Evolutionary conservation across 2,113 vertebrate genomes (phyloP), one percentile per base, ranked within the genome.

Genomic region (Microtus pennsylvanicus): DNA sequence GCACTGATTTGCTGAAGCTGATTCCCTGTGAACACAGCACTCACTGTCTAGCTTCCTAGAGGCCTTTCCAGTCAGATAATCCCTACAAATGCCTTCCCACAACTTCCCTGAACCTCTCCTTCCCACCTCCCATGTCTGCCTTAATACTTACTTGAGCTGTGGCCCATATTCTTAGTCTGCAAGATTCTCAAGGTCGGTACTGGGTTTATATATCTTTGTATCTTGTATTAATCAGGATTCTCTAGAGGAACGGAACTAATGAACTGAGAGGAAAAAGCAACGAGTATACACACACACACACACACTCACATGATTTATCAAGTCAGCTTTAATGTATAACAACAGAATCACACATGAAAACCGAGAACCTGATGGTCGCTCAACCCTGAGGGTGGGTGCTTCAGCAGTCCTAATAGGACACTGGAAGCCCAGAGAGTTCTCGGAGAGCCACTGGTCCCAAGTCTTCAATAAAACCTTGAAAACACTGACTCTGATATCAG

Each of bases 151-250:
- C 21, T 58, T 22, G 38, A 26, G 10, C 35, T 19, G 35, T 24
- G 1, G 0, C 35, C 67, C 65, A 6, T 8, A 30, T 1, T 5
- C 11, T 78, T 38, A 30, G 8, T 61, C 61, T 13, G 4, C 33
- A n/a, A 63, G 19, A 38, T 33, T 83, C 47, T 33, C 61, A 10
- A 87, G 24, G 63, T 35, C 35, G 7, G 5, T 42, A 17, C 33
- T 52, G 22, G 30, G 0, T 7, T 65, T 50, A 10, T 5, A 61
- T 22, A 42, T 24, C 86, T 50, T 26, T 42, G 14, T 19, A 83
- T 83, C 12, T 5, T 63, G n/a, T 42, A 63, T 28, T 42, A 42
- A 12, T 58, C 35, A 82, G n/a, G n/a, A 83, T 63, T 83, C 7
- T 83, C 81, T 83, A 63, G 26, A 42, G 26, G 55, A 63, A 63